Conservation (phyloP, 2,888 invertebrate species). For the Conistra vaccinii region DNA sequence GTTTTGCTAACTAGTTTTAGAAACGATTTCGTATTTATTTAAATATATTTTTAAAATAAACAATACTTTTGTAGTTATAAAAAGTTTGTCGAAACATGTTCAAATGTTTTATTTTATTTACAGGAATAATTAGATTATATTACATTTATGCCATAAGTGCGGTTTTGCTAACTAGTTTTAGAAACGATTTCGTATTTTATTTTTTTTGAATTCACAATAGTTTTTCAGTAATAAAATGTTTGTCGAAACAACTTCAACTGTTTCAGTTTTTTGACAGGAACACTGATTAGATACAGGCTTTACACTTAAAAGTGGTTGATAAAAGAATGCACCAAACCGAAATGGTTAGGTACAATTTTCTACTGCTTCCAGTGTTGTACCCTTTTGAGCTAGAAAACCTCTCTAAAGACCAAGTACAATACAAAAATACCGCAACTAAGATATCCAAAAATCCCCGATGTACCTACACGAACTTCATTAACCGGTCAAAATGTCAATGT, state of each 20-base stretch:
- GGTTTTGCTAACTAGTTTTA: too few relatives aligned
- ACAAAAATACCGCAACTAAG: background rate
- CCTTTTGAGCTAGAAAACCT: too few relatives aligned
- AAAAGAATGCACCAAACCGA: too few relatives aligned
- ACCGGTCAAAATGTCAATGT: background rate
- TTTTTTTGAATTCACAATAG: background rate
- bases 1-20: constrained; percentile 1
- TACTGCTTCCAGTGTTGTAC: too few relatives aligned
- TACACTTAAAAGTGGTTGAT: background rate
- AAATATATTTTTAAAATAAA: background rate
- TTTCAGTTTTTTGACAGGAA: background rate
- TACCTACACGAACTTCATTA: background rate
- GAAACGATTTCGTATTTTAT: too few relatives aligned
- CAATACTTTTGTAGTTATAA: background rate
- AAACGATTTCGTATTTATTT: background rate
- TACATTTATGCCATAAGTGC: too few relatives aligned
- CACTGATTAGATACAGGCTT: too few relatives aligned
- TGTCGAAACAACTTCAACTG: background rate
- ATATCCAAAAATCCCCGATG: background rate
- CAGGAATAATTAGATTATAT: too few relatives aligned
- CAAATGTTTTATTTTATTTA: background rate
- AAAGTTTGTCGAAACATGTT: background rate
- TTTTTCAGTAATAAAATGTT: background rate
- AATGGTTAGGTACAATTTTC: too few relatives aligned
- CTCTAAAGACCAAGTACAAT: too few relatives aligned